Evolutionary conservation across 1,140 invertebrate genomes (phyloP).

Genomic region (Spodoptera frugiperda): DNA sequence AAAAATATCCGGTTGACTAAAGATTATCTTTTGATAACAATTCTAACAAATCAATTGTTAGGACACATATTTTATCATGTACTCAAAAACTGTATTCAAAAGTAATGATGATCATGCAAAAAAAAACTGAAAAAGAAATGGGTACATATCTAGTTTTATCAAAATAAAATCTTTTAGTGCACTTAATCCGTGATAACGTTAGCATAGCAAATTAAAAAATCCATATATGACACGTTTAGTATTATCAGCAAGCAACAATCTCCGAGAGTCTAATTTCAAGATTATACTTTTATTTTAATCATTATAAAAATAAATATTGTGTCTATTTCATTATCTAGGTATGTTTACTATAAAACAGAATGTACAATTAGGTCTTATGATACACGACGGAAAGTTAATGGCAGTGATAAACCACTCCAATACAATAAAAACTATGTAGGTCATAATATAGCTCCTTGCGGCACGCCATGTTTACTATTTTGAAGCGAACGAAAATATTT

Average conservation of each 20-base stretch:
- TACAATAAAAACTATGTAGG: conserved; percentile 24
- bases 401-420: not conserved
- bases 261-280: not conserved
- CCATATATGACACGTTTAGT: not conserved
- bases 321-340: conserved; percentile 15
- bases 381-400: conserved; percentile 10
- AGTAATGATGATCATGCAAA: not conserved
- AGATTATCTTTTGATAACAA: no score
- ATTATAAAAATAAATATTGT: no score
- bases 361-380: conserved; percentile 28
- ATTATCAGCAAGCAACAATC: not conserved
- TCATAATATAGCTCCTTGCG: conserved; percentile 5
- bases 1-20: no score
- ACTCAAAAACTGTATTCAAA: not conserved
- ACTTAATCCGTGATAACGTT: conserved; percentile 16
- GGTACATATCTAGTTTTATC: not conserved
- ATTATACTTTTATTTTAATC: not conserved
- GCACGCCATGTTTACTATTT: not conserved
- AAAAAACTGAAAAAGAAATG: conserved; percentile 3
- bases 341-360: conserved; percentile 25
- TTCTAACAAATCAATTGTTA: no score
- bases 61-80: no score
- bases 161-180: not conserved
- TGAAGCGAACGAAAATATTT: not conserved
- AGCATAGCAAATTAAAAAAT: not conserved